These are phyloP conservation scores for Drosophila nigrodunni DNA, from an alignment of 1,140 invertebrate genomes.

Conservation along the genomic window DNA sequence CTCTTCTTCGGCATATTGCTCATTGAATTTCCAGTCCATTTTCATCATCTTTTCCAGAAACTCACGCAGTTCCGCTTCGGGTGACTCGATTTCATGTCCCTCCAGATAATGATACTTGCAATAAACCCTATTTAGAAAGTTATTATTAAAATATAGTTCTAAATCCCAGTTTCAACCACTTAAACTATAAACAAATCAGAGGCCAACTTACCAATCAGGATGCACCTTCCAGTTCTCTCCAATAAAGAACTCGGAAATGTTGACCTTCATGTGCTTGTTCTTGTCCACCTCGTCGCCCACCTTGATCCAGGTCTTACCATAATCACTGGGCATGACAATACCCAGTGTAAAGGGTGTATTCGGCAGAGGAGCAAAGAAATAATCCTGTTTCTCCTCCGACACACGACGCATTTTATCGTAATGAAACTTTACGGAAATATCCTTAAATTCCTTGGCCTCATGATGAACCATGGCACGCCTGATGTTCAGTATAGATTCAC, in stretches of 20 bases:
- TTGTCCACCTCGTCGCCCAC: slow-evolving; percentile 89
- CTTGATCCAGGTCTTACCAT: slow-evolving; percentile 91
- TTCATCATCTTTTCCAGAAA: slow-evolving; percentile 89
- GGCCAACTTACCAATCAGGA: slow-evolving; percentile 90
- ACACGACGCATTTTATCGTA: slow-evolving; percentile 93
- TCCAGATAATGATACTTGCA: slow-evolving; percentile 94
- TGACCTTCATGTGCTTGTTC: slow-evolving; percentile 88
- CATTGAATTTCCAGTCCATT: slow-evolving; percentile 86
- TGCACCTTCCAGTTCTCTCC: slow-evolving; percentile 93
- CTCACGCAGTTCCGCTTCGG: slow-evolving; percentile 90
- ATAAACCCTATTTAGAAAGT: slow-evolving; percentile 88
- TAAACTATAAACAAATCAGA: slow-evolving; percentile 5
- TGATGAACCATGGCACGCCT: slow-evolving; percentile 91
- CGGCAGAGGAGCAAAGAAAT: slow-evolving; percentile 92
- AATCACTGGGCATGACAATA: slow-evolving; percentile 91
- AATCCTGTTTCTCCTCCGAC: slow-evolving; percentile 91
- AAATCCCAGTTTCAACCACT: background rate
- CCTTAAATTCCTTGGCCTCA: slow-evolving; percentile 87
- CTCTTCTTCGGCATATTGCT: slow-evolving; percentile 85
- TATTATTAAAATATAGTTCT: background rate
- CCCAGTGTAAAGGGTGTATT: slow-evolving; percentile 92
- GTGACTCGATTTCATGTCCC: slow-evolving; percentile 88
- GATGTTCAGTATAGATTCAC: slow-evolving; percentile 86
- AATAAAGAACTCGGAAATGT: slow-evolving; percentile 88
- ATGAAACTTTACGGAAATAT: slow-evolving; percentile 91